Evolutionary conservation across 2,113 vertebrate species (phyloP).

Genomic region (Chlamydotis undulata): DNA sequence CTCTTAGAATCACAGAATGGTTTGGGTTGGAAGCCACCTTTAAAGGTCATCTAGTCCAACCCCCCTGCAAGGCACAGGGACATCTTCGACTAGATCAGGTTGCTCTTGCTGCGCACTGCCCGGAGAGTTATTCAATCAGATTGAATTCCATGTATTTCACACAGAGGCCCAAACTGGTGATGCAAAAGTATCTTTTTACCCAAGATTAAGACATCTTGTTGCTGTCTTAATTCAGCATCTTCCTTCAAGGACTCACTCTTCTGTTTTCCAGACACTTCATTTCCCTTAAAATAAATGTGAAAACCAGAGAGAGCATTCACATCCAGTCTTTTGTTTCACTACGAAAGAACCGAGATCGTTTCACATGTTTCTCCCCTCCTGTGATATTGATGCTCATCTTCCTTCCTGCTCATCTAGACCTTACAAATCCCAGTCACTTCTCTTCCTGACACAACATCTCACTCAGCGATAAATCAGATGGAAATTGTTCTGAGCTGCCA

Average conservation of each 20-base stretch:
- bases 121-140: neutral
- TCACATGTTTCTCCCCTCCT: neutral
- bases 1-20: too few species aligned
- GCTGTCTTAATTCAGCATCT: neutral
- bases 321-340: neutral
- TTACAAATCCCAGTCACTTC: neutral
- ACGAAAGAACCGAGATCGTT: neutral
- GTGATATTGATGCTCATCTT: constrained; percentile 16
- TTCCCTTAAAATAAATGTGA: constrained; percentile 1
- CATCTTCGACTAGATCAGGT: neutral
- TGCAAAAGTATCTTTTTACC: neutral
- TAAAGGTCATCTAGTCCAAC: too few species aligned
- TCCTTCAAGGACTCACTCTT: neutral
- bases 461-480: neutral
- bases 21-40: too few species aligned
- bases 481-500: neutral
- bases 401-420: constrained; percentile 28
- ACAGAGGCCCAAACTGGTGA: neutral
- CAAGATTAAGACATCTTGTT: neutral
- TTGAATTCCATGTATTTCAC: neutral
- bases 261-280: neutral
- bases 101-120: neutral
- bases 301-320: neutral
- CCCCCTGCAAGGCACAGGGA: too few species aligned
- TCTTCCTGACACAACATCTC: neutral